A percentile compares a stretch with the other conserved stretches of the same genome.
Conservation (phyloP, 2,888 invertebrate genomes). For the Diogma glabrata region DNA sequence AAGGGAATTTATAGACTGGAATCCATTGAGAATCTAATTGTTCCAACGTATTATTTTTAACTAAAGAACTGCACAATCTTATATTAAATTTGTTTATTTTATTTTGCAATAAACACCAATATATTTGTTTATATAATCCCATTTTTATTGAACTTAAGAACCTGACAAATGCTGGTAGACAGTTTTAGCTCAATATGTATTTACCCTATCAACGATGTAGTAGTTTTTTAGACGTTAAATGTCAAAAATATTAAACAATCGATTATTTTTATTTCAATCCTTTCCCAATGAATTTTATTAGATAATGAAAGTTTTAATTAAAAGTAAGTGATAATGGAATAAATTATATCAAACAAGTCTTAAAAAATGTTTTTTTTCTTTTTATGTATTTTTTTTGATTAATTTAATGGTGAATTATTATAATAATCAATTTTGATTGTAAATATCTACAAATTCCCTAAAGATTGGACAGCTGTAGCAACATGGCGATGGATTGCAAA, state of each 20-base stretch:
- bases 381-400: slow-evolving; percentile 1
- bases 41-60: not conserved
- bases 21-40: not conserved
- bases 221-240: too few species aligned
- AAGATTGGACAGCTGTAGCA: slow-evolving; percentile 90
- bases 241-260: too few species aligned
- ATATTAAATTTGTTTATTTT: not conserved
- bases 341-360: not conserved
- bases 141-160: too few species aligned
- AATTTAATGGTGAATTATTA: not conserved
- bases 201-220: too few species aligned
- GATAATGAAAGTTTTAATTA: slow-evolving; percentile 9
- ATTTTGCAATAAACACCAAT: too few species aligned
- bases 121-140: too few species aligned
- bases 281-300: too few species aligned
- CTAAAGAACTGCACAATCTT: not conserved
- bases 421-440: not conserved
- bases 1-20: not conserved
- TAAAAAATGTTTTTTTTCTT: not conserved
- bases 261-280: too few species aligned
- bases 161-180: too few species aligned
- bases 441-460: not conserved
- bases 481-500: slow-evolving; percentile 99
- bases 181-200: too few species aligned
- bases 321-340: slow-evolving; percentile 2